Evolutionary conservation across 2,888 invertebrate genomes (phyloP).

Genomic region (Lacanobia wlatinum): DNA sequence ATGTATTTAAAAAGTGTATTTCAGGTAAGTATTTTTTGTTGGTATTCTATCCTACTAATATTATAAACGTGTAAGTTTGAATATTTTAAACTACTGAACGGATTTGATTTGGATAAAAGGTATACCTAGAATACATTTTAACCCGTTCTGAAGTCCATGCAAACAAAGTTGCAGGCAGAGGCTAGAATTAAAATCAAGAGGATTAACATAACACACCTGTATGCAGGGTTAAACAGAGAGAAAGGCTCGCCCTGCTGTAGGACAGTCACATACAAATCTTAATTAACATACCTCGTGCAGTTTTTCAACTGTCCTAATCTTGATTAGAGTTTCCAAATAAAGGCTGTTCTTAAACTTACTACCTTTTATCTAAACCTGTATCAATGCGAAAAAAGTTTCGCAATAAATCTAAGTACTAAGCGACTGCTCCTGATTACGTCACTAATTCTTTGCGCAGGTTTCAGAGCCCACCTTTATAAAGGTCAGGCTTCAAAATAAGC

Average conservation of each 20-base stretch:
- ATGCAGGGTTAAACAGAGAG: too few relatives aligned
- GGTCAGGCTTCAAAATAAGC: slow-evolving; percentile 38
- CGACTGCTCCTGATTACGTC: slow-evolving; percentile 56
- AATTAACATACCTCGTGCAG: not conserved
- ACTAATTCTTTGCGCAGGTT: slow-evolving; percentile 57
- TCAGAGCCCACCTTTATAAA: slow-evolving; percentile 50
- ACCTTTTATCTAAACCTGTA: slow-evolving; percentile 60
- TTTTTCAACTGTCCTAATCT: slow-evolving; percentile 11
- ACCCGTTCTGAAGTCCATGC: too few relatives aligned
- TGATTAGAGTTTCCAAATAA: slow-evolving; percentile 54
- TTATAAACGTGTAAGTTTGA: too few relatives aligned
- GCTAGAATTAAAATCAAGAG: too few relatives aligned
- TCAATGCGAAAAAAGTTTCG: slow-evolving; percentile 67
- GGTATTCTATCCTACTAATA: too few relatives aligned
- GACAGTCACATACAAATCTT: not conserved
- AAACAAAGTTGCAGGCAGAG: too few relatives aligned
- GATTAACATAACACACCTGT: too few relatives aligned
- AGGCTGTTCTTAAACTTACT: slow-evolving; percentile 61
- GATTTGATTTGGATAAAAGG: too few relatives aligned
- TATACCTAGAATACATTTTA: too few relatives aligned
- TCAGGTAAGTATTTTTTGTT: too few relatives aligned
- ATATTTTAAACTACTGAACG: too few relatives aligned
- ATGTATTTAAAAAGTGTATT: not conserved
- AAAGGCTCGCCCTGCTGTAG: too few relatives aligned
- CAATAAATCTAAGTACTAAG: slow-evolving; percentile 63